Conservation (phyloP, 2,113 vertebrate species). For the Alexandromys fortis region DNA sequence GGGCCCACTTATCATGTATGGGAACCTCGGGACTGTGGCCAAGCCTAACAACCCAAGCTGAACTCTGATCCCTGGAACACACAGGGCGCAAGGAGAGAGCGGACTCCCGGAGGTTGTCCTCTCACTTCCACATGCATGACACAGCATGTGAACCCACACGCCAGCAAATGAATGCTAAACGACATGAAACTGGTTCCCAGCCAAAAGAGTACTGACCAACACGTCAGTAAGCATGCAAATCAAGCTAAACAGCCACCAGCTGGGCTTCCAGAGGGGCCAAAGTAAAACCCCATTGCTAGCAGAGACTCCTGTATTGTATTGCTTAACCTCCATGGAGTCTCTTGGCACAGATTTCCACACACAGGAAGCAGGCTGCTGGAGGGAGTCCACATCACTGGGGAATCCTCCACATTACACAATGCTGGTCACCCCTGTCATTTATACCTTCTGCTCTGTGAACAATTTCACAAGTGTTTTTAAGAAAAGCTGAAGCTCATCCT, state of each 20-base stretch:
- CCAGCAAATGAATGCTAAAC: neutral
- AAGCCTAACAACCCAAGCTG: neutral
- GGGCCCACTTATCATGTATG: too few species aligned
- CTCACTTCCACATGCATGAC: too few species aligned
- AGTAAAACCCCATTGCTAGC: neutral
- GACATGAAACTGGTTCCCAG: neutral
- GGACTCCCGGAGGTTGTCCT: neutral
- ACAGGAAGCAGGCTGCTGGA: neutral
- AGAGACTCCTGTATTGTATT: neutral
- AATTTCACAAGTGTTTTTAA: neutral
- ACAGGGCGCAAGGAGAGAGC: too few species aligned
- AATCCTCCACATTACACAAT: neutral
- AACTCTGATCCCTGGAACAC: neutral
- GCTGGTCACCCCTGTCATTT: neutral
- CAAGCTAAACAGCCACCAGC: neutral
- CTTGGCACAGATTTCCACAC: neutral
- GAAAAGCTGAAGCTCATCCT: neutral
- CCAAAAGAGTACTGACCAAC: neutral
- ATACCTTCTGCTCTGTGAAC: neutral
- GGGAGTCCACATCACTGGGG: too few species aligned
- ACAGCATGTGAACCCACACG: neutral
- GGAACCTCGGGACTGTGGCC: neutral
- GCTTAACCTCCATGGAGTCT: neutral
- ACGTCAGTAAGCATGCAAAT: neutral
- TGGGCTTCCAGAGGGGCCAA: neutral